phyloP scores from a whole-genome alignment of 1,140 invertebrate species.

The Pinna nobilis region DNA sequence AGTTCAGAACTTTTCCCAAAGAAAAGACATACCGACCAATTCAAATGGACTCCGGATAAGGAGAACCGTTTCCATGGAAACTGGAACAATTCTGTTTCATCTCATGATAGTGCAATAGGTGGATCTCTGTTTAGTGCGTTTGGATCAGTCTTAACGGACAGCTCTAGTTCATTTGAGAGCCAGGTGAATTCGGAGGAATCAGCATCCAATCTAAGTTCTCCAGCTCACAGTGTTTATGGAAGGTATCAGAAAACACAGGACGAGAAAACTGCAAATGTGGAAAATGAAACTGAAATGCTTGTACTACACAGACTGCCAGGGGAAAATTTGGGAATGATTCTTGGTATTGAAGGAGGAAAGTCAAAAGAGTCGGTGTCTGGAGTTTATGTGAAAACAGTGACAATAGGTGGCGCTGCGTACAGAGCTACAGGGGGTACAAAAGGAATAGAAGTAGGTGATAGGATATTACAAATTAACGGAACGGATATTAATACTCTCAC shows the following conservation, averaged over 20 bases:
- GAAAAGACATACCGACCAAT: conserved; percentile 27
- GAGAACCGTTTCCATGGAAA: conserved; percentile 22
- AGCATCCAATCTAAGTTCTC: conserved; percentile 36
- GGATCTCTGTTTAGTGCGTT: conserved; percentile 39
- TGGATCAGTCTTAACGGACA: conserved; percentile 42
- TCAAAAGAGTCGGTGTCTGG: conserved; percentile 81
- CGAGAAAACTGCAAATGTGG: conserved; percentile 15
- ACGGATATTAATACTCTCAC: conserved; percentile 85
- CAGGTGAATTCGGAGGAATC: conserved; percentile 31
- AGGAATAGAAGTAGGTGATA: conserved; percentile 84
- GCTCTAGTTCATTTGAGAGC: conserved; percentile 39
- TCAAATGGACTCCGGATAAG: conserved; percentile 25
- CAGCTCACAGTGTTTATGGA: conserved; percentile 44
- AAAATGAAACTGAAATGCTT: conserved; percentile 75
- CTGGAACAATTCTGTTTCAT: conserved; percentile 41
- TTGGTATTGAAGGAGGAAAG: conserved; percentile 93
- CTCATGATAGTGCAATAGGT: conserved; percentile 40
- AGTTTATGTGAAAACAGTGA: conserved; percentile 92
- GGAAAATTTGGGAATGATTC: conserved; percentile 90
- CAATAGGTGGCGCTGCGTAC: conserved; percentile 89
- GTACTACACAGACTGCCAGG: conserved; percentile 88
- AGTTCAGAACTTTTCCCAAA: conserved; percentile 16
- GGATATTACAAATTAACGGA: conserved; percentile 90
- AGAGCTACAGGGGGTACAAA: conserved; percentile 82
- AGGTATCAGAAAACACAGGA: conserved; percentile 44